phyloP scores from a whole-genome alignment of 2,888 invertebrate genomes.

The Eustalomyia histrio region DNA sequence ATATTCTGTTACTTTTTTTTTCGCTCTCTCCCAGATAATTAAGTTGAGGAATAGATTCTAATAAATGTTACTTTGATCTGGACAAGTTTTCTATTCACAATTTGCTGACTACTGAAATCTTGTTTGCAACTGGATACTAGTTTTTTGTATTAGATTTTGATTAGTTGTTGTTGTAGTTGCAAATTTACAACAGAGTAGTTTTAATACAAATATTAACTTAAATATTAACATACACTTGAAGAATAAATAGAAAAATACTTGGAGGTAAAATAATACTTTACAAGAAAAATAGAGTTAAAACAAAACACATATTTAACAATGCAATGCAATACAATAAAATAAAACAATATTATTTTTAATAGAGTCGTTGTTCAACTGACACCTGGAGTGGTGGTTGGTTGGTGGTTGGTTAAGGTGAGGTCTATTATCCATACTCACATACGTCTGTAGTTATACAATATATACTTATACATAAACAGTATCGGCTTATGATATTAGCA shows the following conservation, averaged over 20 bases:
- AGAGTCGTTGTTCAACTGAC: slow-evolving; percentile 63
- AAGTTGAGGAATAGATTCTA: background rate
- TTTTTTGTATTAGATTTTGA: slow-evolving; percentile 43
- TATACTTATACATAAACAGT: background rate
- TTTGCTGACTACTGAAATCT: slow-evolving; percentile 26
- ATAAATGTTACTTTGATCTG: background rate
- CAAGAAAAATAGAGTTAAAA: background rate
- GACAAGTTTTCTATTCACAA: background rate
- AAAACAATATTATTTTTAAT: slow-evolving; percentile 59
- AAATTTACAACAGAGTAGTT: background rate
- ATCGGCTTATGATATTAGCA: background rate
- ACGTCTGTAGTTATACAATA: background rate
- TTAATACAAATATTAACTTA: no score
- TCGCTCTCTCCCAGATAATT: background rate
- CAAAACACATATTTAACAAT: background rate
- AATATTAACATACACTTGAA: background rate
- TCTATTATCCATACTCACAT: slow-evolving; percentile 52
- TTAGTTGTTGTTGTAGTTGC: slow-evolving; percentile 34
- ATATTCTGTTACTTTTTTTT: background rate
- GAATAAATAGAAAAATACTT: background rate
- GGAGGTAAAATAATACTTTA: background rate
- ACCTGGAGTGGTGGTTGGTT: slow-evolving; percentile 50
- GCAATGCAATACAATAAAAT: slow-evolving; percentile 25
- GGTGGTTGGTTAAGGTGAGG: slow-evolving; percentile 57
- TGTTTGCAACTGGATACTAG: slow-evolving; percentile 52